A percentile compares a stretch with the other conserved stretches of the same genome.
These are phyloP conservation scores for Hofmannophila pseudospretella DNA, from an alignment of 2,888 invertebrate species.

Conservation along the genomic window DNA sequence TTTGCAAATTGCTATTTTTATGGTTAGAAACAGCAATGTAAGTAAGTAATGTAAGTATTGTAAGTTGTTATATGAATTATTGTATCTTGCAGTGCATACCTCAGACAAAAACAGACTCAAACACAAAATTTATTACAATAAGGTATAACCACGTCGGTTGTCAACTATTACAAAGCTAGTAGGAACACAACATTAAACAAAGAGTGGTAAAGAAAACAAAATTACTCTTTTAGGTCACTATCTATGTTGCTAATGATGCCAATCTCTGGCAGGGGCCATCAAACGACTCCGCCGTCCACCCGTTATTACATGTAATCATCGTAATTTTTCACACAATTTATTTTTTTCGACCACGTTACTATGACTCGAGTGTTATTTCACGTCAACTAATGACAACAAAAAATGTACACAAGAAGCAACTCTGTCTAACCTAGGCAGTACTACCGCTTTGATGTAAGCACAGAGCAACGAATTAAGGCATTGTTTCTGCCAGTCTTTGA, in stretches of 20 bases:
- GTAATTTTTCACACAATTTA: conserved; percentile 77
- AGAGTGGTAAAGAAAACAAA: conserved; percentile 53
- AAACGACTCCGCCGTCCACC: conserved; percentile 54
- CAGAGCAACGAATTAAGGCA: no score
- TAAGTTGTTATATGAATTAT: no score
- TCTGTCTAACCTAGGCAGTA: no score
- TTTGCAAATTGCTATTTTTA: no score
- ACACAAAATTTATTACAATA: no score
- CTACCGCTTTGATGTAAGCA: no score
- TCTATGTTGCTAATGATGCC: conserved; percentile 71
- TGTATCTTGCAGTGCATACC: no score
- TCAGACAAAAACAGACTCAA: no score
- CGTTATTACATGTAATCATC: conserved; percentile 74
- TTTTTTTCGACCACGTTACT: conserved; percentile 61
- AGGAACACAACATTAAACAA: conserved; percentile 28
- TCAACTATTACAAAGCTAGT: no score
- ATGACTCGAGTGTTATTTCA: conserved; percentile 57
- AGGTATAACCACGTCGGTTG: no score
- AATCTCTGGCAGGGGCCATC: conserved; percentile 64
- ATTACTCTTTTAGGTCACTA: conserved; percentile 65
- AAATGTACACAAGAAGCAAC: conserved; percentile 30
- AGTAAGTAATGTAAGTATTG: no score
- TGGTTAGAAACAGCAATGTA: no score
- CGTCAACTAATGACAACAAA: conserved; percentile 73
- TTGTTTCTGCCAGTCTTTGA: background rate